phyloP scores from a whole-genome alignment of 2,797 vertebrate genomes.

The Xyrichtys novacula region DNA sequence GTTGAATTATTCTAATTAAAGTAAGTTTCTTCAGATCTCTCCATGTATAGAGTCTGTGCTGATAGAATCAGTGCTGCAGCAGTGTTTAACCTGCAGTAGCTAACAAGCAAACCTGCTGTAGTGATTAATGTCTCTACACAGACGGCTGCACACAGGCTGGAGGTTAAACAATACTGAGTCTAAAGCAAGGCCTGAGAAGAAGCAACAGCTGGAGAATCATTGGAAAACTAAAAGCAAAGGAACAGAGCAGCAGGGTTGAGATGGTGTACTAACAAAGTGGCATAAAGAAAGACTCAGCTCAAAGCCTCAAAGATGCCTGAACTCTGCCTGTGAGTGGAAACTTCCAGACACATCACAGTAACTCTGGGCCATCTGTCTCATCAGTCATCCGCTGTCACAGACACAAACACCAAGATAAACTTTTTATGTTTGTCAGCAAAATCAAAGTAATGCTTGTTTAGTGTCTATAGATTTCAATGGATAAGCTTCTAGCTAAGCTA shows the following conservation, averaged over 20 bases:
- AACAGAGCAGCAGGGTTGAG: conserved; percentile 30
- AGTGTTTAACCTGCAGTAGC: background rate
- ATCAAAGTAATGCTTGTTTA: background rate
- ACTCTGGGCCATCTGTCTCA: background rate
- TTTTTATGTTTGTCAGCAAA: conserved; percentile 1
- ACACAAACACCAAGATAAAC: background rate
- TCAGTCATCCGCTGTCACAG: background rate
- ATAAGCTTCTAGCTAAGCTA: background rate
- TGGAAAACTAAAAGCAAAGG: conserved; percentile 1
- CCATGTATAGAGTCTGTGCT: conserved; percentile 8
- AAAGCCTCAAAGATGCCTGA: background rate
- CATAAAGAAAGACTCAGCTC: background rate
- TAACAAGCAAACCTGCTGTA: conserved; percentile 12
- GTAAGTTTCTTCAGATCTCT: background rate
- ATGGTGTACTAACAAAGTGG: conserved; percentile 12
- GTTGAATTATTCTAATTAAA: background rate
- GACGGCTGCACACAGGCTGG: background rate
- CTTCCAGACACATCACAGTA: conserved; percentile 1
- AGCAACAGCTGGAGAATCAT: conserved; percentile 26
- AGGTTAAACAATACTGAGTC: conserved; percentile 22
- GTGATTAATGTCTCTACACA: conserved; percentile 3
- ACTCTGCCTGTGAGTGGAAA: background rate
- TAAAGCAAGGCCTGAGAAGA: conserved; percentile 15
- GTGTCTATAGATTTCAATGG: background rate
- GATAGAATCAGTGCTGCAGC: conserved; percentile 15